A percentile compares a stretch with the other conserved stretches of the same genome.
phyloP scores from a whole-genome alignment of 1,140 invertebrate species.

The Artemia franciscana region DNA sequence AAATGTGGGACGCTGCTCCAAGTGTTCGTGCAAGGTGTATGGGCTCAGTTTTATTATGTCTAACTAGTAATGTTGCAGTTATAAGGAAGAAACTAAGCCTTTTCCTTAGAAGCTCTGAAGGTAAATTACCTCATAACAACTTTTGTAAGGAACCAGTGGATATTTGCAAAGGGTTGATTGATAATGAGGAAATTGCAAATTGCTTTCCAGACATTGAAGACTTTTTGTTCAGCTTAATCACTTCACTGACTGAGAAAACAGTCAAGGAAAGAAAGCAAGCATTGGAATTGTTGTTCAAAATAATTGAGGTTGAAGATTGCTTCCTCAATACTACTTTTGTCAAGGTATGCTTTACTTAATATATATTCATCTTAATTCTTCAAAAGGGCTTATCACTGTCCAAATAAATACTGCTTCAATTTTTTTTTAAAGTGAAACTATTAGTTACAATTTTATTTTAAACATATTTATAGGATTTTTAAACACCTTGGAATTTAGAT shows the following conservation, averaged over 20 bases:
- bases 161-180: neutral
- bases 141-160: neutral
- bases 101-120: neutral
- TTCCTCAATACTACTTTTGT: neutral
- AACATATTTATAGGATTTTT: no score
- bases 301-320: neutral
- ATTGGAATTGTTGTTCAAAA: neutral
- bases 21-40: neutral
- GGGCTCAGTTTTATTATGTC: neutral
- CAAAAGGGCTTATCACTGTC: no score
- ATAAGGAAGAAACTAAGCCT: neutral
- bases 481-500: no score
- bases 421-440: no score
- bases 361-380: no score
- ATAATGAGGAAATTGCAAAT: neutral
- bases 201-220: neutral
- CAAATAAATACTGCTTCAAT: no score
- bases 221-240: neutral
- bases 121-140: neutral
- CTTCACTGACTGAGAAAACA: neutral
- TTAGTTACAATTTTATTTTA: no score
- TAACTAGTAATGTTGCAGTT: neutral
- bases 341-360: no score
- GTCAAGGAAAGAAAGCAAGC: neutral
- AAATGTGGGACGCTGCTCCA: neutral